Evolutionary conservation across 2,113 vertebrate genomes (phyloP).

Genomic region (Puma concolor): DNA sequence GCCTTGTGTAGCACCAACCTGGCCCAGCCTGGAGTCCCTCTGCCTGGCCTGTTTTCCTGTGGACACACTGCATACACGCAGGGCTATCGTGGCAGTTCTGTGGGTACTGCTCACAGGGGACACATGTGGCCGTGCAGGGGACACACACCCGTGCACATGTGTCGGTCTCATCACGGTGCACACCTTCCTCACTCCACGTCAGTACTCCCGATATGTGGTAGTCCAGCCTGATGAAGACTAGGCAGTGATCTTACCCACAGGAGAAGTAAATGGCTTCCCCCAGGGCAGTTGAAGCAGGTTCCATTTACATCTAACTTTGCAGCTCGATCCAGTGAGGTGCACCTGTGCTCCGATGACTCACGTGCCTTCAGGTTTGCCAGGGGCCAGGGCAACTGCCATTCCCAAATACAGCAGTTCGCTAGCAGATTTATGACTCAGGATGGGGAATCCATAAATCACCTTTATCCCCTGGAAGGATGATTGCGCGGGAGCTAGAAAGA

Average conservation of each 20-base stretch:
- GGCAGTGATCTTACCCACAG: not conserved
- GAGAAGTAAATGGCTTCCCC: not conserved
- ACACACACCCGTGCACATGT: not conserved
- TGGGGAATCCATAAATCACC: constrained; percentile 16
- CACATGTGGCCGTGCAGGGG: not conserved
- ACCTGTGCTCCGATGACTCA: not conserved
- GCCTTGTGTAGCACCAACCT: not conserved
- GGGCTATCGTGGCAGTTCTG: not conserved
- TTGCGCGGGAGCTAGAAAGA: not conserved
- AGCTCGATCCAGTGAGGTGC: not conserved
- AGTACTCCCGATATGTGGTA: not conserved
- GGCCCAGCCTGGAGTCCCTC: not conserved
- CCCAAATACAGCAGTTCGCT: not conserved
- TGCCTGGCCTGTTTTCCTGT: not conserved
- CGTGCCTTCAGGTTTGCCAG: not conserved
- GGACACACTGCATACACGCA: not conserved
- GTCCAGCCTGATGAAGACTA: not conserved
- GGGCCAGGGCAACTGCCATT: not conserved
- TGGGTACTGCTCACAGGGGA: not conserved
- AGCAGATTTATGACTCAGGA: not conserved
- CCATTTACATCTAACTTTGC: not conserved
- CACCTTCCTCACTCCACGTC: not conserved
- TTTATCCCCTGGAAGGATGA: not conserved
- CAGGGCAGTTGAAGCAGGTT: not conserved
- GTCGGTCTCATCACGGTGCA: not conserved